Evolutionary conservation across 2,797 vertebrate species (phyloP).

Genomic region (Moxostoma hubbsi): DNA sequence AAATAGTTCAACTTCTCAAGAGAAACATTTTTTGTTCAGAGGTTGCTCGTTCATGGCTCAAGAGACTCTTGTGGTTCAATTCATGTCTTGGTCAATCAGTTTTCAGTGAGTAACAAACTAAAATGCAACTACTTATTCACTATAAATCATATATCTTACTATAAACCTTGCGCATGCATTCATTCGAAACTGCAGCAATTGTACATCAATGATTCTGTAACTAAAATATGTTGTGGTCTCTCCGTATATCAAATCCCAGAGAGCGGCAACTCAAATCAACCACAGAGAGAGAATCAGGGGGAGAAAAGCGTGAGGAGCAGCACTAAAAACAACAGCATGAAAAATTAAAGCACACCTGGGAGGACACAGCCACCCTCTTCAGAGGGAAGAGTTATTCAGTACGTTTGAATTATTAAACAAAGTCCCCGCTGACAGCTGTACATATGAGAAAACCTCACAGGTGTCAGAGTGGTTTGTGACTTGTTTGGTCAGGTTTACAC

Average conservation of each 20-base stretch:
- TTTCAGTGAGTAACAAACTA: no score
- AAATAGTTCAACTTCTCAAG: not conserved
- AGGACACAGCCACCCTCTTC: slow-evolving; percentile 33
- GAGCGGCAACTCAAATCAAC: not conserved
- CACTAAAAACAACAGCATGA: slow-evolving; percentile 42
- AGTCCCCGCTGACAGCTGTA: slow-evolving; percentile 23
- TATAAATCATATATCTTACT: no score
- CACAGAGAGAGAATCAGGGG: not conserved
- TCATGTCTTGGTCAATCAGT: no score
- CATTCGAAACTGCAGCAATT: not conserved
- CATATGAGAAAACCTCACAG: slow-evolving; percentile 13
- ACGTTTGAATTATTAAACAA: slow-evolving; percentile 71
- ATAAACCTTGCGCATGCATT: no score
- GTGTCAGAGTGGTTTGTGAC: slow-evolving; percentile 1
- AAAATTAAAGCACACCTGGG: slow-evolving; percentile 49
- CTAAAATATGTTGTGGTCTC: slow-evolving; percentile 5
- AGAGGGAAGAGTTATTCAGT: slow-evolving; percentile 49
- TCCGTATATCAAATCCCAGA: slow-evolving; percentile 19
- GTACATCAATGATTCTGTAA: not conserved
- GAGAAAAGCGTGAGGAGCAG: not conserved
- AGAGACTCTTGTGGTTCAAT: no score
- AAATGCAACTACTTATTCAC: no score
- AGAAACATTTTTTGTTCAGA: not conserved
- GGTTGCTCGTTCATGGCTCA: no score
- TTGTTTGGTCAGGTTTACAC: slow-evolving; percentile 36